Evolutionary conservation across 2,888 invertebrate genomes (phyloP), one percentile per base, ranked within the genome.

Genomic region (Caenorhabditis drosophilae): DNA sequence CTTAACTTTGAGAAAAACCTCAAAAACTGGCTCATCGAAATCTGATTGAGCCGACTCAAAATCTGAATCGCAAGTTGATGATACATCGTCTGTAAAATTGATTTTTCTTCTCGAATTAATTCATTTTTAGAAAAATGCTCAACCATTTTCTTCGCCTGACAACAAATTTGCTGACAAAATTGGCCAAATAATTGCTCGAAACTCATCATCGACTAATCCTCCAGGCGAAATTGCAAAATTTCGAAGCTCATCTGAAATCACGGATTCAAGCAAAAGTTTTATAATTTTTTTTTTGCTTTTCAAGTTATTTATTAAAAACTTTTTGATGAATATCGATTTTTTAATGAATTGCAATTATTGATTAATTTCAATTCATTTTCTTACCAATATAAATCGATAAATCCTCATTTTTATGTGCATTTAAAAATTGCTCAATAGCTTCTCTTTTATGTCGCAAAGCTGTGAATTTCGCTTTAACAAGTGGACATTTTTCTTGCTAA

Each of bases 1-100:
- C n/a, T n/a, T n/a, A n/a, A n/a, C n/a, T n/a, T n/a, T n/a, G n/a
- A n/a, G n/a, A n/a, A n/a, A n/a, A n/a, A n/a, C 54, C 15, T 50
- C 22, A 12, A 45, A 44, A 1, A 48, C 20, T 11, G 57, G 45
- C 15, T 69, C 64, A n/a, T 64, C 74, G 16, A 72, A 61, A 35
- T 75, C 73, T 12, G 76, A 76, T 11, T 72, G 64, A 4, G 76
- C 76, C 16, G 78, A 78, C 47, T 78, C 78, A 52, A 76, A 78
- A 55, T 78, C 78, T 11, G 78, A 78, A 35, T 78, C 78, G 26
- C 56, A 63, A 1, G 67, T 61, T 1, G 58, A 56, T 4, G 63
- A 61, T 7, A 58, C 69, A 35, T 72, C 72, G 23, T 67, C 62
- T 58, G 16, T 44, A 50, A 16, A 4, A 23, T 2, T 18, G 18